Conservation (phyloP, 1,140 invertebrate genomes). For the Antheraea mylitta region DNA sequence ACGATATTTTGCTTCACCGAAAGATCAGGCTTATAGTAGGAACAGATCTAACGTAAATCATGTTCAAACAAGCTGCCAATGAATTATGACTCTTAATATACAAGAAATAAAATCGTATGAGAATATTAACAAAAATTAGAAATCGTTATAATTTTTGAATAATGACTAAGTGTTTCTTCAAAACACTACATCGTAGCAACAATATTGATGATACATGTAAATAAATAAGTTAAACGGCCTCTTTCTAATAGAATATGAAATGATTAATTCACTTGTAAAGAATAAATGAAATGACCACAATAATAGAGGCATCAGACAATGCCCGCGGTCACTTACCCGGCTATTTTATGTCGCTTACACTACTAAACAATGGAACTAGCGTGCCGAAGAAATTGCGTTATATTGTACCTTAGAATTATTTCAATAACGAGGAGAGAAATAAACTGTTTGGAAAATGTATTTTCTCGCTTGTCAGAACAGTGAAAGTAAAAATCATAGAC, state of each 20-base stretch:
- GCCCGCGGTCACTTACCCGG: background rate
- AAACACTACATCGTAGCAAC: background rate
- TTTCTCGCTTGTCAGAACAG: background rate
- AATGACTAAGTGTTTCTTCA: background rate
- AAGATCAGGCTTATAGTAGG: no score
- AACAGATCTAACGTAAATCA: no score
- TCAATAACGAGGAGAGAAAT: conserved; percentile 1
- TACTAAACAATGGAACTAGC: background rate
- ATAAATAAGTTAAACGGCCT: conserved; percentile 1
- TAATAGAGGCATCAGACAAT: conserved; percentile 3
- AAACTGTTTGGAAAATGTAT: background rate
- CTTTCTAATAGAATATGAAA: background rate
- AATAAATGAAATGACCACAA: background rate
- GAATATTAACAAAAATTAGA: no score
- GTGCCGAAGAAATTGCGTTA: conserved; percentile 1
- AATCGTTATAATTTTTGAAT: no score
- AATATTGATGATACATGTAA: background rate
- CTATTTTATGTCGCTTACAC: background rate
- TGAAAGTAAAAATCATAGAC: conserved; percentile 4
- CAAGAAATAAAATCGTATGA: no score
- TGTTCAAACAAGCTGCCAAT: no score
- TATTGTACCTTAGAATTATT: background rate
- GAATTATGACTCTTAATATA: no score
- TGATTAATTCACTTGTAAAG: conserved; percentile 1
- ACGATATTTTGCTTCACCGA: no score